Evolutionary conservation across 2,113 vertebrate species (phyloP), one percentile per base, ranked within the genome.

Genomic region (Oncorhynchus keta): DNA sequence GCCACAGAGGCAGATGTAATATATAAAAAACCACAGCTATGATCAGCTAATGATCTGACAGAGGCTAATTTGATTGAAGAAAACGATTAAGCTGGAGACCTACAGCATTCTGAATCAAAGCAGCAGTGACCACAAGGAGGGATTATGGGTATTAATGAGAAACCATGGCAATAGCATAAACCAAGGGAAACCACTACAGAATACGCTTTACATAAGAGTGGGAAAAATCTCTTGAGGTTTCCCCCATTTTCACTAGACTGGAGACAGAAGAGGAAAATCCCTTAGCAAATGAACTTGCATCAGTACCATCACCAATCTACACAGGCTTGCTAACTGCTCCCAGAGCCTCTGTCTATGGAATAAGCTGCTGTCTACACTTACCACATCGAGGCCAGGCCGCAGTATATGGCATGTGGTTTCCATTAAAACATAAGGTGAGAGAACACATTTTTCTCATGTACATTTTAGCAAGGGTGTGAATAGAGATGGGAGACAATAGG

Each of bases 41-140:
- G 5, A 75, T 73, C 72, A 72, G 70, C 77, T 74, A 73, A 76
- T 68, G 77, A 71, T 68, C 72, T 75, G 18, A 71, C 28, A 39
- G 66, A 28, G 70, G 81, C 26, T 74, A 35, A 55, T 72, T 71
- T 80, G 61, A 84, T 76, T 71, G 70, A 79, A 73, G 57, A 22
- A 26, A 67, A 57, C n/a, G 64, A 65, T 72, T 55, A 69, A 66
- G 68, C 24, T 68, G 64, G 66, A 64, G 70, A 78, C 64, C 76
- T 79, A 57, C 76, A 80, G 78, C 64, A 70, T 18, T 57, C 9
- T 20, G 26, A 77, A 83, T 83, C 78, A 84, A 77, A 82, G 81
- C 45, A 20, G 8, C 5, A 16, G 22, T 18, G 65, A 70, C 57
- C 70, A 73, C 3, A 32, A 65, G 72, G 65, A 71, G 70, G 65